Base-by-base conservation (phyloP, 1,140 invertebrate species). In the Drosophila parabipectinata region DNA sequence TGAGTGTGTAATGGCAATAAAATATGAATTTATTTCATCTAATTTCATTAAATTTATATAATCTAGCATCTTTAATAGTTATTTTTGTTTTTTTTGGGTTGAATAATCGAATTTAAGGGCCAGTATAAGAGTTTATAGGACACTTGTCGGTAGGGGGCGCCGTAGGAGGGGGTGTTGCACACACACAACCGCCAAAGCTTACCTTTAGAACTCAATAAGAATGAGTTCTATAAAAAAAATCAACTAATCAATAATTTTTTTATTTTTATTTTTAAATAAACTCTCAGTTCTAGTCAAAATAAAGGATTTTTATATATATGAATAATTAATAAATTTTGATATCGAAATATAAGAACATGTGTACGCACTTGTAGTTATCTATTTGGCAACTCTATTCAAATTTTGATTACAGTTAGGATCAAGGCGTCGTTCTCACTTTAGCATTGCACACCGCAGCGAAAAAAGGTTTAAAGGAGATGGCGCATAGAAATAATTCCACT, bases 391-490 rank as follows among this genome's bases (percentile, higher is more conserved):
- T 44, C 41, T 44, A 9, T 15, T 44, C 7, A 18, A n/a, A 18
- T 44, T 15, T n/a, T 5, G 9, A 4, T 12, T 12, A 44, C 41
- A 6, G 41, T 44, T 44, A 15, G 7, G 8, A 8, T 34, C 41
- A 18, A 10, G 0, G 4, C 6, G 4, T 6, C 6, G 26, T 28
- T 28, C 26, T 28, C 67, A 30, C 8, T 18, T 18, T 0, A 18
- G 18, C 21, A 24, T 18, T 47, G 15, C 41, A 54, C 28, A 37
- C n/a, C 8, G 32, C 8, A 9, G 45, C 30, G 18, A n/a, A 15
- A 8, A 24, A 52, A 48, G 45, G 14, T n/a, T n/a, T 15, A 58
- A 48, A 26, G 59, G n/a, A 21, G n/a, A 41, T 3, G 10, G 15
- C 30, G 18, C 7, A 26, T n/a, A 5, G 18, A 8, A 15, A 7